Evolutionary conservation across 2,113 vertebrate genomes (phyloP).

Genomic region (Takifugu bimaculatus): DNA sequence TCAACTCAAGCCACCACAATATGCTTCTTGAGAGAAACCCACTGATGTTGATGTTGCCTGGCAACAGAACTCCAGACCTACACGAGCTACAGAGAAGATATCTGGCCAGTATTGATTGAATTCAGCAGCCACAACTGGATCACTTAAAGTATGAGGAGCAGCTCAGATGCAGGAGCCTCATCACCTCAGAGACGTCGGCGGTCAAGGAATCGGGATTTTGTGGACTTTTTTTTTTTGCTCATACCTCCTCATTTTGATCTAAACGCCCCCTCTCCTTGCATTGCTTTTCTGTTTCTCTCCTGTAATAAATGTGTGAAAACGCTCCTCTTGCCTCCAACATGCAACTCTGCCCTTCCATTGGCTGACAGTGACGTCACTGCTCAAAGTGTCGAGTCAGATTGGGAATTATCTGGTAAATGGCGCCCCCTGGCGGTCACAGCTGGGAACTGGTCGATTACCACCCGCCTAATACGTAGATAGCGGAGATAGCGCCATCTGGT

Average conservation of each 20-base stretch:
- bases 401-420: constrained; percentile 25
- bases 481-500: constrained; percentile 23
- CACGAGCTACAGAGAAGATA: constrained; percentile 1
- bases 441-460: constrained; percentile 32
- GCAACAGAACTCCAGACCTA: constrained; percentile 24
- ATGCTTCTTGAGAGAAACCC: constrained; percentile 13
- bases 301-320: constrained; percentile 42
- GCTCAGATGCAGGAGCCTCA: constrained; percentile 24
- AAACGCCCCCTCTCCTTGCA: no score
- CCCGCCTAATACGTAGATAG: constrained; percentile 21
- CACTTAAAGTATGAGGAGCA: neutral
- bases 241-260: no score
- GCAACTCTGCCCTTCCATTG: constrained; percentile 61
- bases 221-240: neutral
- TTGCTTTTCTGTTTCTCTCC: neutral
- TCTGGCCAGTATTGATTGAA: constrained; percentile 28
- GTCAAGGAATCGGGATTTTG: constrained; percentile 1
- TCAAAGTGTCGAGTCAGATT: constrained; percentile 61
- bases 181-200: constrained; percentile 26
- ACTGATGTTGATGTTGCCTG: constrained; percentile 26
- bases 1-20: constrained; percentile 2
- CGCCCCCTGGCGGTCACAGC: constrained; percentile 62
- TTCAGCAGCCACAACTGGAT: constrained; percentile 23
- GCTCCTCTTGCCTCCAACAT: constrained; percentile 4
- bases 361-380: constrained; percentile 76